A percentile compares a stretch with the other conserved stretches of the same genome.
phyloP scores from a whole-genome alignment of 2,888 invertebrate species.

The Charanyca ferruginea region DNA sequence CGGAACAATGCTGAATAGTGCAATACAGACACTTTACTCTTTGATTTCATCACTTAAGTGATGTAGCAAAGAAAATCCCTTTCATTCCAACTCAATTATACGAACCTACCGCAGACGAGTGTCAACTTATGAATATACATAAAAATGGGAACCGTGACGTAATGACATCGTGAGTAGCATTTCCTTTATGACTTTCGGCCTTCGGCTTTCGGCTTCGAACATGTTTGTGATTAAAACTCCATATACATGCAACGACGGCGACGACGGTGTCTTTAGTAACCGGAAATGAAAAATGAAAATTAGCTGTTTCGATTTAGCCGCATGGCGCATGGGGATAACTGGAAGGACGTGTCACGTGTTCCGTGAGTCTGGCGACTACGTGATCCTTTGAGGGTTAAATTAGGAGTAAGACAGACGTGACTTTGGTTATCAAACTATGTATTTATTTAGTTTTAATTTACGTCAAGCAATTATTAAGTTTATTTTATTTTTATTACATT shows the following conservation, averaged over 20 bases:
- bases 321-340: neutral
- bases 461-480: neutral
- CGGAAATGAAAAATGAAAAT: slow-evolving; percentile 55
- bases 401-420: neutral
- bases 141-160: slow-evolving; percentile 54
- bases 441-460: neutral
- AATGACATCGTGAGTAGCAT: slow-evolving; percentile 57
- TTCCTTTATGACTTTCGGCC: slow-evolving; percentile 55
- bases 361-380: neutral
- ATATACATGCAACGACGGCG: slow-evolving; percentile 37
- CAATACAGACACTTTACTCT: slow-evolving; percentile 22
- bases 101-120: slow-evolving; percentile 60
- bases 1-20: slow-evolving; percentile 32
- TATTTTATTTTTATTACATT: slow-evolving; percentile 7
- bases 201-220: slow-evolving; percentile 38
- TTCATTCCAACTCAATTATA: slow-evolving; percentile 51
- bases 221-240: slow-evolving; percentile 52
- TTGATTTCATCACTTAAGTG: slow-evolving; percentile 42
- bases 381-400: neutral
- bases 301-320: slow-evolving; percentile 49
- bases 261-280: slow-evolving; percentile 15
- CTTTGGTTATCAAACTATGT: neutral
- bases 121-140: slow-evolving; percentile 64
- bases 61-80: slow-evolving; percentile 48
- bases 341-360: neutral